Percentiles rank a stretch among this genome's conserved stretches.
Conservation (phyloP, 2,888 invertebrate genomes). For the Odontocerum albicorne region DNA sequence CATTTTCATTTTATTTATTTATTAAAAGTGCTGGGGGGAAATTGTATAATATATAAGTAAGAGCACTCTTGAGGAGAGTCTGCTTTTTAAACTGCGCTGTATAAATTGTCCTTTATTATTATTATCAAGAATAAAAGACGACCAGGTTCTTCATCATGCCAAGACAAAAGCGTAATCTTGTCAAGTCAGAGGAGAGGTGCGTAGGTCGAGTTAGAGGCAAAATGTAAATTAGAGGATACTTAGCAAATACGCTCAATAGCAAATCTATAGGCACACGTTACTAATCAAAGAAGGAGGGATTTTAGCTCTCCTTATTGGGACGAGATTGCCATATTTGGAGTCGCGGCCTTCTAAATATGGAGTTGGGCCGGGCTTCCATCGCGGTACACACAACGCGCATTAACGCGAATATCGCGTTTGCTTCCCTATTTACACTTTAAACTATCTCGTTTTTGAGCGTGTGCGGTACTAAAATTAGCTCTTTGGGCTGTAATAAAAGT, state of each 20-base stretch:
- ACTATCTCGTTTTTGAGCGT: conserved; percentile 49
- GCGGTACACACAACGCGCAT: conserved; percentile 58
- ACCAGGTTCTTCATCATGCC: too few relatives aligned
- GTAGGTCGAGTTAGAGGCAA: not conserved
- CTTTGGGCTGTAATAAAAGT: not conserved
- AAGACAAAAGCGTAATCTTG: too few relatives aligned
- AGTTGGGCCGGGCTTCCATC: conserved; percentile 63
- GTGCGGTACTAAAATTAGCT: conserved; percentile 40
- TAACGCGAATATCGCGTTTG: conserved; percentile 60
- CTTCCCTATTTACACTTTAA: conserved; percentile 58
- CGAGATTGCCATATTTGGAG: conserved; percentile 81
- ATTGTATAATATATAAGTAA: too few relatives aligned
- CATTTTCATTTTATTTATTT: too few relatives aligned
- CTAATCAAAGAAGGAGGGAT: conserved; percentile 65
- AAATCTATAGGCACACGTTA: conserved; percentile 22
- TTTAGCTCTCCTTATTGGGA: conserved; percentile 79
- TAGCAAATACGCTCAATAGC: conserved; percentile 26
- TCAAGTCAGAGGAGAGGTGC: too few relatives aligned
- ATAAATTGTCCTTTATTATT: too few relatives aligned
- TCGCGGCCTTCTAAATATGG: conserved; percentile 81
- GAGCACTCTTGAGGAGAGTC: too few relatives aligned
- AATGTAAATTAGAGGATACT: conserved; percentile 32
- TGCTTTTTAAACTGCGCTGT: too few relatives aligned
- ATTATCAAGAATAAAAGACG: too few relatives aligned
- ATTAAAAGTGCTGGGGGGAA: too few relatives aligned